phyloP scores from a whole-genome alignment of 1,140 invertebrate species.

The Panagrolaimus sp. region DNA sequence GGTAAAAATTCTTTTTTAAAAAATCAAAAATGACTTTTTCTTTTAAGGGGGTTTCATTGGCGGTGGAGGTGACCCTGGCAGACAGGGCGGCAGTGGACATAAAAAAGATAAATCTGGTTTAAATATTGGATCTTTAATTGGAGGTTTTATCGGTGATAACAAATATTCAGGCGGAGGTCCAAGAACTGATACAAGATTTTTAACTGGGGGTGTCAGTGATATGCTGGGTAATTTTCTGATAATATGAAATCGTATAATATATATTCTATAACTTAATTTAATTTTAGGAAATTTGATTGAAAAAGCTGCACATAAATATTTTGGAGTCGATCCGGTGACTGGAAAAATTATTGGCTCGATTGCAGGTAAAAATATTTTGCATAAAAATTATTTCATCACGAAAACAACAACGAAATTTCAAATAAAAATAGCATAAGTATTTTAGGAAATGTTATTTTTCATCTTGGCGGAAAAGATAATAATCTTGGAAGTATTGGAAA shows the following conservation, averaged over 20 bases:
- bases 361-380: too few species aligned
- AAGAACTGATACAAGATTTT: not conserved
- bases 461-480: constrained; percentile 55
- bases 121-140: constrained; percentile 30
- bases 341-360: constrained; percentile 54
- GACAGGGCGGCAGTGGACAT: constrained; percentile 38
- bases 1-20: constrained; percentile 17
- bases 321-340: constrained; percentile 53
- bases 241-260: too few species aligned
- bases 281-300: constrained; percentile 40
- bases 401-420: too few species aligned
- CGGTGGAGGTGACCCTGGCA: constrained; percentile 27
- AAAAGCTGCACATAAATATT: constrained; percentile 53
- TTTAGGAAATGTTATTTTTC: constrained; percentile 40
- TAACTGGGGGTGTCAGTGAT: constrained; percentile 51
- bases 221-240: constrained; percentile 36
- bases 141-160: constrained; percentile 25
- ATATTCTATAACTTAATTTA: too few species aligned
- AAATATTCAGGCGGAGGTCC: too few species aligned
- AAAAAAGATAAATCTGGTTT: constrained; percentile 16
- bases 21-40: constrained; percentile 14
- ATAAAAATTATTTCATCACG: too few species aligned
- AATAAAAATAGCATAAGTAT: too few species aligned
- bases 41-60: constrained; percentile 14
- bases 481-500: constrained; percentile 51